phyloP scores from a whole-genome alignment of 1,140 invertebrate species.

The Platyura marginata region DNA sequence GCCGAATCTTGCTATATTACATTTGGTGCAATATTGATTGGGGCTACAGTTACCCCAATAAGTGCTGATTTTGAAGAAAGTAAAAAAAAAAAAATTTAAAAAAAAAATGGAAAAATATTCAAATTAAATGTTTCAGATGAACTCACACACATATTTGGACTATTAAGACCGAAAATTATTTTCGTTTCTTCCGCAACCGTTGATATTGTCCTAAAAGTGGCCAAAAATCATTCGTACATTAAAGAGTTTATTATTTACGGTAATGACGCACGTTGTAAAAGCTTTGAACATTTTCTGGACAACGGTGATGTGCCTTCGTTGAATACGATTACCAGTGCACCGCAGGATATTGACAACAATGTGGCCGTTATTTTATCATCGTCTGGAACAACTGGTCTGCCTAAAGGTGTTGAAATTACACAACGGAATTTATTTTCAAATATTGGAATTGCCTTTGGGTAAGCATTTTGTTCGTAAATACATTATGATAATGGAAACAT shows the following conservation, averaged over 20 bases:
- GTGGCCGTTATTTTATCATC: slow-evolving; percentile 29
- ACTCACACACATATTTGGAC: slow-evolving; percentile 36
- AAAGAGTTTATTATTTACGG: slow-evolving; percentile 27
- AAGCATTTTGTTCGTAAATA: too few relatives aligned
- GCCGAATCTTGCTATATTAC: slow-evolving; percentile 22
- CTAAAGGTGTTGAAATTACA: slow-evolving; percentile 73
- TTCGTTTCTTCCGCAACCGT: slow-evolving; percentile 38
- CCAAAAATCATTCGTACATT: slow-evolving; percentile 25
- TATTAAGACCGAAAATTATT: slow-evolving; percentile 45
- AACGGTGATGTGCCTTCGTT: slow-evolving; percentile 7
- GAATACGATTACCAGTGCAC: slow-evolving; percentile 9
- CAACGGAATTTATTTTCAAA: slow-evolving; percentile 40
- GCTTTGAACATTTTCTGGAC: too few relatives aligned
- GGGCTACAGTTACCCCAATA: slow-evolving; percentile 23
- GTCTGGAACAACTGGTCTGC: slow-evolving; percentile 63
- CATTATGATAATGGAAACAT: too few relatives aligned
- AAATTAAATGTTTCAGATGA: slow-evolving; percentile 28
- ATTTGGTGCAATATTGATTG: slow-evolving; percentile 20
- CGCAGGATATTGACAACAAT: slow-evolving; percentile 15
- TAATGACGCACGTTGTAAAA: too few relatives aligned
- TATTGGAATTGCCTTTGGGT: too few relatives aligned
- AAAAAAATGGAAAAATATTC: too few relatives aligned
- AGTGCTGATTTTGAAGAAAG: slow-evolving; percentile 27
- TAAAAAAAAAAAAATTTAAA: slow-evolving; percentile 12
- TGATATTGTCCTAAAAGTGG: slow-evolving; percentile 22